phyloP scores from a whole-genome alignment of 2,888 invertebrate species.

The Agrilus biguttatus region DNA sequence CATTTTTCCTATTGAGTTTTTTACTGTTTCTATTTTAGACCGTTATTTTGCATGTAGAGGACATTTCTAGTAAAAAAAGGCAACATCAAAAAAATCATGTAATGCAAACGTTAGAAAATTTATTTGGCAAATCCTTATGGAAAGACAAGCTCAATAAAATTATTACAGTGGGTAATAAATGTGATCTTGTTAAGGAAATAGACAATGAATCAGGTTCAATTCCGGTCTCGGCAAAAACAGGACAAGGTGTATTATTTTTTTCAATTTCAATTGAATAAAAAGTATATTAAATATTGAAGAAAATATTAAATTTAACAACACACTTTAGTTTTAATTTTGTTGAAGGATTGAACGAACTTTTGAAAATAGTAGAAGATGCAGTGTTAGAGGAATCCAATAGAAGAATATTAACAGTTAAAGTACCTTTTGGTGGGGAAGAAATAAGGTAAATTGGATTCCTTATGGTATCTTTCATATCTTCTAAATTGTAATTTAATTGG shows the following conservation, averaged over 20 bases:
- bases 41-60: conserved; percentile 64
- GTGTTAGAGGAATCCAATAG: conserved; percentile 39
- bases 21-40: conserved; percentile 38
- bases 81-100: conserved; percentile 56
- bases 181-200: conserved; percentile 36
- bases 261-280: too few species aligned
- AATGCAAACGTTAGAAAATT: conserved; percentile 41
- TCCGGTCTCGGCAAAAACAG: conserved; percentile 26
- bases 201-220: conserved; percentile 14
- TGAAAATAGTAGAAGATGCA: conserved; percentile 30
- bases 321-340: conserved; percentile 1
- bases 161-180: conserved; percentile 62
- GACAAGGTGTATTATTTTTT: conserved; percentile 13
- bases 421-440: conserved; percentile 42
- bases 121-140: conserved; percentile 31
- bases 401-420: conserved; percentile 36
- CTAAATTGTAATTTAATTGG: too few species aligned
- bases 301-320: too few species aligned
- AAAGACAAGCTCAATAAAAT: conserved; percentile 35
- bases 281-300: too few species aligned
- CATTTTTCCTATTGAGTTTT: not conserved
- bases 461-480: too few species aligned
- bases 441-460: conserved; percentile 18
- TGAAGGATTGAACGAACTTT: conserved; percentile 33
- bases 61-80: conserved; percentile 60